Evolutionary conservation across 2,888 invertebrate species (phyloP).

Genomic region (Ophonus ardosiacus): DNA sequence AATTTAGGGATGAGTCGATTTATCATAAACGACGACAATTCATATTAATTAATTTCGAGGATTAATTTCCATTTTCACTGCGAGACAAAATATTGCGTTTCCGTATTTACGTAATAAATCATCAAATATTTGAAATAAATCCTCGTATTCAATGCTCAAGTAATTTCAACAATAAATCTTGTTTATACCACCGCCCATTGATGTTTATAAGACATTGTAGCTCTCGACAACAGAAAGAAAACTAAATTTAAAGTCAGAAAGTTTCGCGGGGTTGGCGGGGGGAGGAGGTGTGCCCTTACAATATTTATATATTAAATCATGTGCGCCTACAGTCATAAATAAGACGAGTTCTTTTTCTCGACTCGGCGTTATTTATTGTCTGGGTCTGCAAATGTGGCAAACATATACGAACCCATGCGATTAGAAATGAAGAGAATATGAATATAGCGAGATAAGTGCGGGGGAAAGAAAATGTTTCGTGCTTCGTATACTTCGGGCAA

Average conservation of each 20-base stretch:
- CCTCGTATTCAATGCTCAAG: constrained; percentile 59
- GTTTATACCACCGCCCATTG: constrained; percentile 58
- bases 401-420: constrained; percentile 23
- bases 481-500: constrained; percentile 26
- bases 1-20: constrained; percentile 20
- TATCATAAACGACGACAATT: constrained; percentile 47
- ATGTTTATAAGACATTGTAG: constrained; percentile 57
- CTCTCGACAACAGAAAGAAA: constrained; percentile 51
- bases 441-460: constrained; percentile 24
- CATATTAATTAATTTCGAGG: constrained; percentile 53
- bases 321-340: constrained; percentile 57
- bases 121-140: constrained; percentile 58
- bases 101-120: constrained; percentile 56
- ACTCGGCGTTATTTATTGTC: constrained; percentile 54
- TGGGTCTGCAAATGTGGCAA: constrained; percentile 7
- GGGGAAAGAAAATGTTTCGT: background rate
- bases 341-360: constrained; percentile 20
- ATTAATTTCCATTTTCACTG: constrained; percentile 53
- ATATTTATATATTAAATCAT: constrained; percentile 62
- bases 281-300: constrained; percentile 35
- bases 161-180: constrained; percentile 60
- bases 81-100: constrained; percentile 54
- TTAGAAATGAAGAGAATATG: constrained; percentile 30
- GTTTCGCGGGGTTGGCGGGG: constrained; percentile 22
- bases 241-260: constrained; percentile 61